Percentiles rank a stretch among this genome's conserved stretches.
phyloP scores from a whole-genome alignment of 2,113 vertebrate genomes.

The Catharus fuscescens region DNA sequence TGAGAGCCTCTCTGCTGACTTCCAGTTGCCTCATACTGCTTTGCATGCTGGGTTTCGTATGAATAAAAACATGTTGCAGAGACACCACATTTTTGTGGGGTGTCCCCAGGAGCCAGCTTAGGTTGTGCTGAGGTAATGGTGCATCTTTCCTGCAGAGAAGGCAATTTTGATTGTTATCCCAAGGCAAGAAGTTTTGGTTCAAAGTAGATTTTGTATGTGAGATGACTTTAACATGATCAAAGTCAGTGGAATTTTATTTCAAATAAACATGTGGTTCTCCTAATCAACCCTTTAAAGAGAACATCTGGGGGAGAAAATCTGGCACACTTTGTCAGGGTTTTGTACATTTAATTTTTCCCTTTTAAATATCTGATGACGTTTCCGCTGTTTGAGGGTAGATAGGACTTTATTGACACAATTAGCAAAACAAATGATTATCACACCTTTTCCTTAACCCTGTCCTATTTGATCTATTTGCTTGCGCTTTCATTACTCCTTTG shows the following conservation, averaged over 20 bases:
- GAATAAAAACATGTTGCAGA: neutral
- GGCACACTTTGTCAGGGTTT: neutral
- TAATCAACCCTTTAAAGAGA: conserved; percentile 4
- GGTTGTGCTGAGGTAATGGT: neutral
- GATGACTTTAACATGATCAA: neutral
- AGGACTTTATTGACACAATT: conserved; percentile 55
- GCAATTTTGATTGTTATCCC: neutral
- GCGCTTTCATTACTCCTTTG: conserved; percentile 26
- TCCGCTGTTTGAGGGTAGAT: conserved; percentile 21
- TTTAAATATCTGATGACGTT: neutral
- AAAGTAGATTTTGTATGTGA: neutral
- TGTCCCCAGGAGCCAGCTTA: fast-evolving
- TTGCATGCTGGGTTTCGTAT: neutral
- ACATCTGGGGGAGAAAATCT: neutral
- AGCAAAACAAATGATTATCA: conserved; percentile 45
- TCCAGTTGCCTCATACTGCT: neutral
- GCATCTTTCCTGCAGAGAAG: neutral
- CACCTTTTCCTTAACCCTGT: conserved; percentile 42
- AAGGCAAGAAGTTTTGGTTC: neutral
- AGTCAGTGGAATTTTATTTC: neutral
- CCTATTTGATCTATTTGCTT: conserved; percentile 42
- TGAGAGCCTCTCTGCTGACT: fast-evolving
- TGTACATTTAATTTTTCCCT: neutral
- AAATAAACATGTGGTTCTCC: neutral
- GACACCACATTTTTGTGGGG: neutral